Evolutionary conservation across 2,797 vertebrate genomes (phyloP).

Genomic region (Schizothorax lantsangensis): DNA sequence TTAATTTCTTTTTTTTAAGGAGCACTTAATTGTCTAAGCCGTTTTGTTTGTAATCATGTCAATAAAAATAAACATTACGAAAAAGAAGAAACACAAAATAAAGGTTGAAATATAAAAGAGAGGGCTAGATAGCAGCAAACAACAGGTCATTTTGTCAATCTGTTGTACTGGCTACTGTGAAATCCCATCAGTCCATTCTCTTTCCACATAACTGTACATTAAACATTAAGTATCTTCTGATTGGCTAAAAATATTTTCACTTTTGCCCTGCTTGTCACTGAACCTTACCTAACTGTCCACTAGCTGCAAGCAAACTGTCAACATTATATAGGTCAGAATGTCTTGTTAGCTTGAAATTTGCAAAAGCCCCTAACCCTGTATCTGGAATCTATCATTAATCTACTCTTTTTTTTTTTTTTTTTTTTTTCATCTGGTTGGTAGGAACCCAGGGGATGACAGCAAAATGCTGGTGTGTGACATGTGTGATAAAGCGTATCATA

Average conservation of each 20-base stretch:
- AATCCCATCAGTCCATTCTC: background rate
- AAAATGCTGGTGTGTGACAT: conserved; percentile 92
- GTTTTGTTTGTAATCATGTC: background rate
- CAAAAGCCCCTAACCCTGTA: background rate
- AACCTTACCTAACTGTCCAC: background rate
- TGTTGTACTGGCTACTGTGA: background rate
- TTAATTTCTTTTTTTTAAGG: background rate
- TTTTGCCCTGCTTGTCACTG: background rate
- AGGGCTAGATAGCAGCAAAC: background rate
- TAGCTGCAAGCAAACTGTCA: background rate
- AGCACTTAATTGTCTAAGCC: background rate
- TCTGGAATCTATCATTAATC: background rate
- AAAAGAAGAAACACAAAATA: background rate
- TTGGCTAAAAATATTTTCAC: background rate
- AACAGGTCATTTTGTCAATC: background rate
- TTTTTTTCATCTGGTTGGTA: conserved; percentile 62
- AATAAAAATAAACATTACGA: background rate
- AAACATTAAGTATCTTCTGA: background rate
- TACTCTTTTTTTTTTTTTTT: background rate
- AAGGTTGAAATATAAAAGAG: background rate
- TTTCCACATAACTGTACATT: background rate
- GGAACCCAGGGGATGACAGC: conserved; percentile 87
- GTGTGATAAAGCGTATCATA: conserved; percentile 95
- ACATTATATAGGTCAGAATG: background rate
- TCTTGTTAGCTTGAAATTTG: background rate